Base-by-base conservation (phyloP, 2,888 invertebrate species). In the Drosophila dives region DNA sequence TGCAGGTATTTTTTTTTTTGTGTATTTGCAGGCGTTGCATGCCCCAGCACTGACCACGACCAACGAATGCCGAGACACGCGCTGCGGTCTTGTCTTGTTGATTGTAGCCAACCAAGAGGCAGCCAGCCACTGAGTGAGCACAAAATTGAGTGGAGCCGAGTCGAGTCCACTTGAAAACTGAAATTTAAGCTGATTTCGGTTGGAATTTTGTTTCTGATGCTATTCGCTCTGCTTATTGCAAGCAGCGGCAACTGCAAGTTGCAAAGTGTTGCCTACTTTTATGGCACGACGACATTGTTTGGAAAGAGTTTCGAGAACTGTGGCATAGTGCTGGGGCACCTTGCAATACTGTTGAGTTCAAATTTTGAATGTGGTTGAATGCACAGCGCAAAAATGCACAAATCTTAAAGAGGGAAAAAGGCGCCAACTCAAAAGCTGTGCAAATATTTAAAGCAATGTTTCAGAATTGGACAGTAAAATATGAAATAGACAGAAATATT, bases 131-230 rank as follows among this genome's bases (percentile, higher is more conserved):
- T 77, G 72, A 76, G 71, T 66, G 64, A 78, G 77, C 75, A 65
- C 64, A 67, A 76, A 81, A 71, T 83, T 78, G 75, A 68, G 70
- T 80, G 61, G 64, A 70, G 69, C 40, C 59, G 68, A 63, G 68
- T 75, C 59, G 68, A 63, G 68, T 75, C 64, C 71, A 74, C 83
- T 85, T 80, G 75, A 81, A 75, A 71, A 69, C 74, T 79, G 53
- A 80, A 81, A 75, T 81, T 77, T 78, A 68, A 78, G 74, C 63
- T 63, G 59, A 76, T 77, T 76, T 72, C 66, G 61, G 54, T 51
- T 55, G 62, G 59, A 65, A 65, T 70, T 76, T 72, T 55, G 64
- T 53, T 58, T 53, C 53, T 42, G 56, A 53, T 63, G 71, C 48
- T 50, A 45, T 26, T 55, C 26, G 42, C 51, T 45, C 51, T 45